phyloP scores from a whole-genome alignment of 2,113 vertebrate genomes.

The Eulacestoma nigropectus region DNA sequence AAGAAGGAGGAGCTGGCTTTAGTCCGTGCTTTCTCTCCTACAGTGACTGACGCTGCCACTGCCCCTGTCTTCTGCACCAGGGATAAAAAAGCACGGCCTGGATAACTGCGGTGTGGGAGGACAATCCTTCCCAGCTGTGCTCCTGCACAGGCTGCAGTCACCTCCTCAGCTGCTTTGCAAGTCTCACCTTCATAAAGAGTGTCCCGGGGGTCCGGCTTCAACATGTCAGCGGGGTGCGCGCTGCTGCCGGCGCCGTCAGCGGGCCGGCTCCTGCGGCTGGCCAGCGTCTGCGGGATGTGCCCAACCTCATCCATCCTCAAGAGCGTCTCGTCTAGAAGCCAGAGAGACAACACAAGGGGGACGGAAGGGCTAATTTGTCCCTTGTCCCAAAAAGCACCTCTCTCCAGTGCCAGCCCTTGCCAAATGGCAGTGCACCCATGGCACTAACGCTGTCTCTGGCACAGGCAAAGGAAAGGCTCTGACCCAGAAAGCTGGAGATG shows the following conservation, averaged over 20 bases:
- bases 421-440: neutral
- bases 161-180: neutral
- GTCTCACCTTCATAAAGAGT: constrained; percentile 76
- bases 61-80: neutral
- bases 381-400: neutral
- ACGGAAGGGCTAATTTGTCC: neutral
- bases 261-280: constrained; percentile 63
- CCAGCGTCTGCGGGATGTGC: constrained; percentile 86
- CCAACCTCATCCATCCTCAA: constrained; percentile 78
- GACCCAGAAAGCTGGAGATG: neutral
- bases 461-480: neutral
- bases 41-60: neutral
- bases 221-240: constrained; percentile 77
- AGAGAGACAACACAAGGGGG: neutral
- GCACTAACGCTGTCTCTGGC: neutral
- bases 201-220: constrained; percentile 84
- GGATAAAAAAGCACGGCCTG: neutral
- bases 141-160: neutral
- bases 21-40: neutral
- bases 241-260: neutral
- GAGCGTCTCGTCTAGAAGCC: constrained; percentile 79
- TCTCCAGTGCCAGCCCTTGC: neutral
- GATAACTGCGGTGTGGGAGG: accelerated
- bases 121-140: neutral
- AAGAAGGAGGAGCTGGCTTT: neutral